A percentile compares a stretch with the other conserved stretches of the same genome.
phyloP scores from a whole-genome alignment of 2,888 invertebrate species.

The Drosophila quinaria region DNA sequence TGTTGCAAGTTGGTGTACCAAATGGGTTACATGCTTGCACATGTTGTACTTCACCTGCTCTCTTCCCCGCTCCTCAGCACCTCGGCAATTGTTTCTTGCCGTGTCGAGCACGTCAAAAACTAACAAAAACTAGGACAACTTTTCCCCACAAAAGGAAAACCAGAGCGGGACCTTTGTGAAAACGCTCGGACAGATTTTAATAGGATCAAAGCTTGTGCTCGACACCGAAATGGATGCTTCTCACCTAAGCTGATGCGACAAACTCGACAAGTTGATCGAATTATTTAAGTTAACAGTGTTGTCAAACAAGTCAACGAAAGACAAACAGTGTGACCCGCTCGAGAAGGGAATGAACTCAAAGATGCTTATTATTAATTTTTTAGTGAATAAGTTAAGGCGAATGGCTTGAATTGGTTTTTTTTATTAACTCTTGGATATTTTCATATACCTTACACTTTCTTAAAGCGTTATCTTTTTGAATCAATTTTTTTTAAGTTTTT shows the following conservation, averaged over 20 bases:
- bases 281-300: background rate
- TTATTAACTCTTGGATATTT: no score
- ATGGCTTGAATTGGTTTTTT: background rate
- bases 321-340: background rate
- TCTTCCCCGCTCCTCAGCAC: background rate
- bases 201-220: slow-evolving; percentile 36
- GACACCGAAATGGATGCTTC: slow-evolving; percentile 17
- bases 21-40: slow-evolving; percentile 77
- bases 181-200: slow-evolving; percentile 34
- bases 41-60: slow-evolving; percentile 59
- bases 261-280: slow-evolving; percentile 21
- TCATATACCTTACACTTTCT: no score
- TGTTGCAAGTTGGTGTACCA: slow-evolving; percentile 65
- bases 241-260: slow-evolving; percentile 7
- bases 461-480: no score
- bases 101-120: slow-evolving; percentile 30
- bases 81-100: background rate
- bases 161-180: slow-evolving; percentile 6
- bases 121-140: slow-evolving; percentile 28
- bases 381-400: background rate
- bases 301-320: slow-evolving; percentile 1
- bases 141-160: background rate
- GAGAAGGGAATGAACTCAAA: background rate
- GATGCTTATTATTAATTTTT: background rate
- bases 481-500: no score